A percentile compares a stretch with the other conserved stretches of the same genome.
Conservation (phyloP, 2,888 invertebrate genomes). For the Reticulitermes lucifugus region DNA sequence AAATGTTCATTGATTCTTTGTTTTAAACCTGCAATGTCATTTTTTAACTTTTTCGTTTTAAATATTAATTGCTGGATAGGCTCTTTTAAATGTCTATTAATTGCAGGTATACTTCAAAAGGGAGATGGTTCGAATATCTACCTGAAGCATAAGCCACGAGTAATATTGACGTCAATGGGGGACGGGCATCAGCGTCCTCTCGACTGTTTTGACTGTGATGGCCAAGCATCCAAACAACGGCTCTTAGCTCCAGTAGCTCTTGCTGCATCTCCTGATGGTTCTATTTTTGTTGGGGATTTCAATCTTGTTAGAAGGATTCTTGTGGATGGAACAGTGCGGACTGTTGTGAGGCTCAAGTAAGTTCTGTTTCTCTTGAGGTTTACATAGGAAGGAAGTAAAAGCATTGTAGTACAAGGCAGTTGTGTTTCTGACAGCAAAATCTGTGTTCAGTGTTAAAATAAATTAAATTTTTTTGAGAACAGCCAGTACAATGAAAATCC, state of each 20-base stretch:
- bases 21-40: no score
- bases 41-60: no score
- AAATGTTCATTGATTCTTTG: no score
- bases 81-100: no score
- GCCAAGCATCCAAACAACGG: conserved; percentile 81
- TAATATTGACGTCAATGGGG: conserved; percentile 91
- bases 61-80: no score
- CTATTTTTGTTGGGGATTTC: conserved; percentile 95
- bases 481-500: no score
- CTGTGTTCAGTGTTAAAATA: no score
- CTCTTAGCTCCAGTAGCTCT: conserved; percentile 93
- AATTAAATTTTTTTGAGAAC: no score
- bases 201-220: conserved; percentile 86
- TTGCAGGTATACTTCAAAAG: conserved; percentile 91
- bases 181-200: conserved; percentile 90
- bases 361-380: conserved; percentile 58
- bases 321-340: conserved; percentile 85
- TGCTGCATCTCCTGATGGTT: conserved; percentile 91
- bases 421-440: no score
- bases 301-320: conserved; percentile 90
- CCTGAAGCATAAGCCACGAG: conserved; percentile 90
- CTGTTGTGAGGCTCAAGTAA: conserved; percentile 85
- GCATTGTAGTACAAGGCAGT: no score
- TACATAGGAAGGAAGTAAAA: no score
- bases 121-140: conserved; percentile 97